Base-by-base conservation (phyloP, 2,888 invertebrate genomes). In the Carterocephalus palaemon region DNA sequence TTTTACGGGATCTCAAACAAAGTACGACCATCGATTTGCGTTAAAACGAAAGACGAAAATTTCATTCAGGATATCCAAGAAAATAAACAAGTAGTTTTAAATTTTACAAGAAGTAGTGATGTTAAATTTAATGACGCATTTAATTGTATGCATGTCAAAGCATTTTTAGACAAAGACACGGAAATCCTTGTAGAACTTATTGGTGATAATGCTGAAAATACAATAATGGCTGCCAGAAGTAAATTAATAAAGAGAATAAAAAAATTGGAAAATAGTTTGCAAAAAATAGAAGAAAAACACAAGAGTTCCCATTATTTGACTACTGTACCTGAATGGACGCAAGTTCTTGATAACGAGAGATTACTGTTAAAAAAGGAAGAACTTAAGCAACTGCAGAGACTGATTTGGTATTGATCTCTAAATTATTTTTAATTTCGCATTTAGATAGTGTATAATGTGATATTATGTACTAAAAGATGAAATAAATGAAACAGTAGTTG, bases 1-100 rank as follows among this genome's bases (percentile, higher is more conserved):
- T 70, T 87, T 31, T 88, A 89, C 52, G 78, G 82, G 49, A 84
- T 90, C 23, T 76, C 88, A 0, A 88, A 88, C 49, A 89, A 88
- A 57, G 58, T 84, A 22, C 74, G 70, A 29, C 88, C 89, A 0
- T 54, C 53, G 0, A 59, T 72, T 16, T 52, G 49, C 17, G 54
- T 87, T 3, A 59, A 64, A 36, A 80, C 71, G 7, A 52, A 22
- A 6, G 69, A 84, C 39, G 33, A 58, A 1, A 52, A 23, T 17
- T 56, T 84, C 2, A 46, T 60, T 24, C 41, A 53, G 0, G 64
- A 82, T 31, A 49, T 90, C 8, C 52, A 63, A n/a, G 62, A 61
- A 1, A 85, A 85, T 52, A 59, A 67, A 46, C 22, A 37, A 15
- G 51, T 77, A 0, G 56, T 82, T 36, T 48, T 67, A 23, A 75